These are phyloP conservation scores for Seira sanloemensis DNA, from an alignment of 2,888 invertebrate genomes.

Conservation along the genomic window DNA sequence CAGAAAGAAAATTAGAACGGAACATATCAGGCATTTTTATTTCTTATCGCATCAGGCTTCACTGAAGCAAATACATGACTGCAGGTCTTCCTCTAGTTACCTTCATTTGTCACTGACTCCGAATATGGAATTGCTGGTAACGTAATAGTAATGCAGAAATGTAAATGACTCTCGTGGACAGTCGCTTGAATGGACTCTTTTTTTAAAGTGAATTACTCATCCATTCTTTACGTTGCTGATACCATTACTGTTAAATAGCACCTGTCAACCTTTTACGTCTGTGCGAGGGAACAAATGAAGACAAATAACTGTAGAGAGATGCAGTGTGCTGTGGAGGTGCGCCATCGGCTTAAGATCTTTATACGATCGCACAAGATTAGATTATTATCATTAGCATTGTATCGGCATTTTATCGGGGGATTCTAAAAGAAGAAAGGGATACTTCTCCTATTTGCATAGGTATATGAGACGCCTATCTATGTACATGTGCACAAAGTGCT, in stretches of 20 bases:
- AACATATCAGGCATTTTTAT: constrained; percentile 15
- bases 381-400: constrained; percentile 11
- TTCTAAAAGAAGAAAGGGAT: neutral
- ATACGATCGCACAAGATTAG: constrained; percentile 1
- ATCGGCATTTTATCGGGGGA: constrained; percentile 2
- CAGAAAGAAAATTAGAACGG: constrained; percentile 3
- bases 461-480: too few species aligned
- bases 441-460: too few species aligned
- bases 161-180: neutral
- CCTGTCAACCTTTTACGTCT: constrained; percentile 48
- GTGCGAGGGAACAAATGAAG: constrained; percentile 42
- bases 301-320: constrained; percentile 45
- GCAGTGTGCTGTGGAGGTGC: neutral
- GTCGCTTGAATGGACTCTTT: neutral
- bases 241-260: constrained; percentile 27
- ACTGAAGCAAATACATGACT: constrained; percentile 16
- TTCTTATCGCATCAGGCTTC: neutral
- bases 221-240: neutral
- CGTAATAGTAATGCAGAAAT: constrained; percentile 12
- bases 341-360: neutral
- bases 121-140: constrained; percentile 30
- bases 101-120: constrained; percentile 56
- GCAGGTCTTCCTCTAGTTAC: constrained; percentile 32
- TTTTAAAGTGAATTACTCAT: constrained; percentile 32
- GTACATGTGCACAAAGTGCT: neutral